These are phyloP conservation scores for Vultur gryphus DNA, from an alignment of 2,797 vertebrate species.

Conservation along the genomic window DNA sequence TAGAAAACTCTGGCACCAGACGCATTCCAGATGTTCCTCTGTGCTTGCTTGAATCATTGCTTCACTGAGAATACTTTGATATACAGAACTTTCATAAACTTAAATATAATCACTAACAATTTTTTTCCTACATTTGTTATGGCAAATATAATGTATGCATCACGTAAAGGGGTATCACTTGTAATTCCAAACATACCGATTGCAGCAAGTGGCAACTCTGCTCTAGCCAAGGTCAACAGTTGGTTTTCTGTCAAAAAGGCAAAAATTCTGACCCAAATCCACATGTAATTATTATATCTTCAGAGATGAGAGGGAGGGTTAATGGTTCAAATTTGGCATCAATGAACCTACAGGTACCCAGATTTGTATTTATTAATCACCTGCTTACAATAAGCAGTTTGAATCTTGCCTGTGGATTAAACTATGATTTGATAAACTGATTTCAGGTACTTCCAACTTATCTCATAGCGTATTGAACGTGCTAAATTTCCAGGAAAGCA, in stretches of 20 bases:
- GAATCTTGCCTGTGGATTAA: not conserved
- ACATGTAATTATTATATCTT: not conserved
- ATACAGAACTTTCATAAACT: not conserved
- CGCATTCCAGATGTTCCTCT: conserved; percentile 10
- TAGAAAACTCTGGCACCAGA: conserved; percentile 23
- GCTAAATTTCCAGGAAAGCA: not conserved
- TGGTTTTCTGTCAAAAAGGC: not conserved
- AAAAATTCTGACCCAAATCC: not conserved
- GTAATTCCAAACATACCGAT: not conserved
- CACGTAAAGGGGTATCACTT: not conserved
- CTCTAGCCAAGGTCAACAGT: not conserved
- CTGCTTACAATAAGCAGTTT: not conserved
- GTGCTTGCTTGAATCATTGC: not conserved
- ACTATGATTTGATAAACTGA: not conserved
- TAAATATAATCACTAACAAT: not conserved
- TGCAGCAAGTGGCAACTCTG: not conserved
- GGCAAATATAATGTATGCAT: not conserved
- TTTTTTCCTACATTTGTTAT: not conserved
- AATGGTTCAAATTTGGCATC: not conserved
- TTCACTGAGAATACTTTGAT: not conserved
- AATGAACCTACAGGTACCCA: not conserved
- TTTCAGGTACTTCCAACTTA: not conserved
- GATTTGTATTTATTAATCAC: not conserved
- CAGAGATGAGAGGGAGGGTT: not conserved
- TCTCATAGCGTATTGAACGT: not conserved